Conservation (phyloP, 2,113 vertebrate species). For the Glaucomys volans region DNA sequence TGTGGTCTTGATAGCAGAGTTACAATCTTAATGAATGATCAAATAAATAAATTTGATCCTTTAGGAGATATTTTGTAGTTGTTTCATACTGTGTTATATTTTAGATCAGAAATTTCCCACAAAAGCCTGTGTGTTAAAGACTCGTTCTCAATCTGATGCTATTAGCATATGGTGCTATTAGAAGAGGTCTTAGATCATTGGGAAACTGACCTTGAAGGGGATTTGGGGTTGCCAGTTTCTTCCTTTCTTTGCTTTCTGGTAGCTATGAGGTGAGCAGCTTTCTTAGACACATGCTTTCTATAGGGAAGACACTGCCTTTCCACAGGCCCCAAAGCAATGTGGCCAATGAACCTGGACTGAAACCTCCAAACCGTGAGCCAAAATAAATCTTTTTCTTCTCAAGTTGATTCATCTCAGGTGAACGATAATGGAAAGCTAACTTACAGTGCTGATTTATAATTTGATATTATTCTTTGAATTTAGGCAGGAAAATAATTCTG, state of each 20-base stretch:
- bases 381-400: not conserved
- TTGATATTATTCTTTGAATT: not conserved
- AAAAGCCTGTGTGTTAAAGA: not conserved
- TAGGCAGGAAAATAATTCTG: not conserved
- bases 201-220: too few species aligned
- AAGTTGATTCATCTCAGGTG: not conserved
- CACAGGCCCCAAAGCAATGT: too few species aligned
- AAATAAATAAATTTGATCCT: not conserved
- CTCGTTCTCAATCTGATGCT: not conserved
- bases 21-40: not conserved
- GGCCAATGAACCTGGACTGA: fast-evolving
- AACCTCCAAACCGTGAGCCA: not conserved
- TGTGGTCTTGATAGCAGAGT: not conserved
- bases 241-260: not conserved
- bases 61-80: not conserved
- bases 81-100: not conserved
- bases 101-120: not conserved
- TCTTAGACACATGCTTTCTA: not conserved
- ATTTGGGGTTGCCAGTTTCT: not conserved
- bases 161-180: too few species aligned
- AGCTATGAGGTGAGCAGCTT: not conserved
- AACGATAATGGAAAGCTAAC: not conserved
- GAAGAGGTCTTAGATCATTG: too few species aligned
- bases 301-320: not conserved
- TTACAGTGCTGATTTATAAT: not conserved